phyloP scores from a whole-genome alignment of 2,888 invertebrate genomes.

The Coenonympha glycerion region DNA sequence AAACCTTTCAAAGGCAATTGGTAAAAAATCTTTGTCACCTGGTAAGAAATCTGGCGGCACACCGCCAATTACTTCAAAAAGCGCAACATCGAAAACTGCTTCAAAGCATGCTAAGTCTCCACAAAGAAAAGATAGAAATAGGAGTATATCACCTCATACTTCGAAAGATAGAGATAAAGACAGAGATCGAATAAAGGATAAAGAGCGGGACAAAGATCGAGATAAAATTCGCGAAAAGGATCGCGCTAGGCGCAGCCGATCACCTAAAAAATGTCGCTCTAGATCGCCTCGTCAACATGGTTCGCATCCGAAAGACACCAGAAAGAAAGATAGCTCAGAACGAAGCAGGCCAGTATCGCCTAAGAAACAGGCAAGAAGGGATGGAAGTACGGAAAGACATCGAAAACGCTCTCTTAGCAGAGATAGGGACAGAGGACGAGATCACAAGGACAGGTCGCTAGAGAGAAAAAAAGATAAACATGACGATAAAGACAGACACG shows the following conservation, averaged over 20 bases:
- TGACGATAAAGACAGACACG: slow-evolving; percentile 77
- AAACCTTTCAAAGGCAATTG: slow-evolving; percentile 51
- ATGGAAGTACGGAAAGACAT: slow-evolving; percentile 60
- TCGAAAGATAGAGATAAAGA: slow-evolving; percentile 71
- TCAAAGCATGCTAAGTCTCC: slow-evolving; percentile 68
- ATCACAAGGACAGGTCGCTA: slow-evolving; percentile 65
- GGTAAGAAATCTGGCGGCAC: slow-evolving; percentile 71
- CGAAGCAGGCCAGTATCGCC: slow-evolving; percentile 70
- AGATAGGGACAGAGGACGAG: slow-evolving; percentile 73
- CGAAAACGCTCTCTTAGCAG: slow-evolving; percentile 60
- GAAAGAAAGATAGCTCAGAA: slow-evolving; percentile 68
- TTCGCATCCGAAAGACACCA: slow-evolving; percentile 59
- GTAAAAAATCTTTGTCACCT: slow-evolving; percentile 70
- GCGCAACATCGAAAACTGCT: slow-evolving; percentile 53
- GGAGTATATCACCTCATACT: slow-evolving; percentile 58
- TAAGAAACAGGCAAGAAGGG: slow-evolving; percentile 61
- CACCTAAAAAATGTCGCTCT: slow-evolving; percentile 65
- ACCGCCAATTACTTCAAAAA: slow-evolving; percentile 68
- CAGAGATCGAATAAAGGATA: slow-evolving; percentile 59
- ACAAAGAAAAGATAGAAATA: slow-evolving; percentile 60
- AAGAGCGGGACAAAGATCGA: slow-evolving; percentile 64
- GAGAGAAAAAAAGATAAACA: slow-evolving; percentile 72
- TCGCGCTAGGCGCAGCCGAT: slow-evolving; percentile 65
- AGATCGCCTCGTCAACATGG: slow-evolving; percentile 59
- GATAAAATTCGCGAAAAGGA: slow-evolving; percentile 67